These are phyloP conservation scores for Struthidea cinerea DNA, from an alignment of 2,113 vertebrate species.

Conservation along the genomic window DNA sequence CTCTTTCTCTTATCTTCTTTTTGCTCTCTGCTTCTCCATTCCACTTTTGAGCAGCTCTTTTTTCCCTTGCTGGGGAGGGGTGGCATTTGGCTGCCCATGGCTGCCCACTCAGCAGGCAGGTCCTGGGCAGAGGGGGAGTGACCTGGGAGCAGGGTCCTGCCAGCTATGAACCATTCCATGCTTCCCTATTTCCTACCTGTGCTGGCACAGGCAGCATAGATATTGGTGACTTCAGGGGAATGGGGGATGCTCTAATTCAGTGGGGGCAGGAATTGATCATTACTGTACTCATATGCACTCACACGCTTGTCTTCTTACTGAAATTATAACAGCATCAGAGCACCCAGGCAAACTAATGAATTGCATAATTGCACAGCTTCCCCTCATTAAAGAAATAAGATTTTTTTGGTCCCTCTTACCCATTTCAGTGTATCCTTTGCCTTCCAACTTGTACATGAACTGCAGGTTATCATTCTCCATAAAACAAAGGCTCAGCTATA, in stretches of 20 bases:
- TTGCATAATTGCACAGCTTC: background rate
- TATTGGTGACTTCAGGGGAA: background rate
- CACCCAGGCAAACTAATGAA: background rate
- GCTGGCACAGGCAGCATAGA: fast-evolving
- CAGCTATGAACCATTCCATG: fast-evolving
- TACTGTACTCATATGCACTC: background rate
- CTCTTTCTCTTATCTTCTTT: background rate
- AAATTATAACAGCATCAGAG: background rate
- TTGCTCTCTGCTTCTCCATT: background rate
- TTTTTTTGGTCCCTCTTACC: background rate
- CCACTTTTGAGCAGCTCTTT: background rate
- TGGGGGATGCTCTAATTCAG: background rate
- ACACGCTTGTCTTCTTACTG: background rate
- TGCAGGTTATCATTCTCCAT: background rate
- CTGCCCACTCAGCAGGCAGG: background rate
- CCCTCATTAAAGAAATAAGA: background rate
- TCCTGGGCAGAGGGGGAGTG: fast-evolving
- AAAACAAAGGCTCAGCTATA: background rate
- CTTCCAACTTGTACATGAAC: background rate
- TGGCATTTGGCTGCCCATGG: background rate
- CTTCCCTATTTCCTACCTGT: background rate
- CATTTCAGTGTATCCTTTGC: background rate
- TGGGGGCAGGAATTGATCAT: background rate
- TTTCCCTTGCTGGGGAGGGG: background rate
- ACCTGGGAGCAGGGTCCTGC: fast-evolving